Evolutionary conservation across 2,888 invertebrate genomes (phyloP).

Genomic region (Emmelina monodactyla): DNA sequence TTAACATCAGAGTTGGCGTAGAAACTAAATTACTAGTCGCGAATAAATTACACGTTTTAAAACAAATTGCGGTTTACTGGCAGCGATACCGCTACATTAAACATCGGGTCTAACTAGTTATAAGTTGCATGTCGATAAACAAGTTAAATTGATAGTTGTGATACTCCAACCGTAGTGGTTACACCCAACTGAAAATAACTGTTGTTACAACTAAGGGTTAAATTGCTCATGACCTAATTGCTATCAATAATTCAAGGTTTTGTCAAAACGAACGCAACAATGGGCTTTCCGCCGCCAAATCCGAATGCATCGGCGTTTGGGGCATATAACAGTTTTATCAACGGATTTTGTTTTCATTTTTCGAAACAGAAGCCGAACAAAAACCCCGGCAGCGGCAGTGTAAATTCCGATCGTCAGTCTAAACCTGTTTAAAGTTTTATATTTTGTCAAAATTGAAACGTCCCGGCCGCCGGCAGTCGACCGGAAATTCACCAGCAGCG

Average conservation of each 20-base stretch:
- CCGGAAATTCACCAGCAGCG: constrained; percentile 43
- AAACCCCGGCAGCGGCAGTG: neutral
- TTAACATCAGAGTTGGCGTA: too few species aligned
- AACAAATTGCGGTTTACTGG: neutral
- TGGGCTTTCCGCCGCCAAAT: too few species aligned
- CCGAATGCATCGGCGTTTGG: too few species aligned
- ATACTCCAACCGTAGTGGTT: neutral
- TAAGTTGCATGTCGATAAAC: neutral
- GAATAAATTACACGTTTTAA: neutral
- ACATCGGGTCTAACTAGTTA: too few species aligned
- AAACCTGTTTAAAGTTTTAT: constrained; percentile 25
- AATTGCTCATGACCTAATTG: too few species aligned
- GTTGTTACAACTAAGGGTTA: neutral
- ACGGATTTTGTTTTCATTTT: neutral
- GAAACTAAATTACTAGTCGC: too few species aligned
- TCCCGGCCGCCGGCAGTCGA: constrained; percentile 38
- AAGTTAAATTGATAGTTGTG: neutral
- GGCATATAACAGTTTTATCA: too few species aligned
- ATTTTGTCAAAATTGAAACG: constrained; percentile 45
- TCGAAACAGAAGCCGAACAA: neutral
- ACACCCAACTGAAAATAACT: neutral
- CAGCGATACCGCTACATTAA: neutral
- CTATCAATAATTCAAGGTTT: too few species aligned
- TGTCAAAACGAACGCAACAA: too few species aligned
- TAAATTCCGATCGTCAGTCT: constrained; percentile 23